Conservation (phyloP, 2,888 invertebrate genomes). For the Cistogaster globosa region DNA sequence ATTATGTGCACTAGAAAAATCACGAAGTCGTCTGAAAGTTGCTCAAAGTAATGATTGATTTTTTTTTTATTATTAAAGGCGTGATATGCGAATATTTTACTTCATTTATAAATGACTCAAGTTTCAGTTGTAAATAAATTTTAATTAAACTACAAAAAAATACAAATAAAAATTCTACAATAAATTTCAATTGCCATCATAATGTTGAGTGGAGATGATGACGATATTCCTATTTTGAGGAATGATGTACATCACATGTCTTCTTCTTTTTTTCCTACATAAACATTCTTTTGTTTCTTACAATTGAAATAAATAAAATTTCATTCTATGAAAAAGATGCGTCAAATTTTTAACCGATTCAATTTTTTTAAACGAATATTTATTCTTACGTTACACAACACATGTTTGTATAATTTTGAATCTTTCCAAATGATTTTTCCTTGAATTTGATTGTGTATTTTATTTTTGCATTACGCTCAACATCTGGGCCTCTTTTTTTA, state of each 20-base stretch:
- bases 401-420: neutral
- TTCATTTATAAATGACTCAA: neutral
- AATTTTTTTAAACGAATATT: slow-evolving; percentile 5
- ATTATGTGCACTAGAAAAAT: no score
- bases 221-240: slow-evolving; percentile 21
- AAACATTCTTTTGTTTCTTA: slow-evolving; percentile 13
- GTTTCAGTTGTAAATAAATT: neutral
- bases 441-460: slow-evolving; percentile 19
- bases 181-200: slow-evolving; percentile 14
- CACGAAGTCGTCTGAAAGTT: no score
- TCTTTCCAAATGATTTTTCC: slow-evolving; percentile 25
- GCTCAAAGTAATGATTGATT: no score
- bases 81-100: no score
- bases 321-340: slow-evolving; percentile 22
- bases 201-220: neutral
- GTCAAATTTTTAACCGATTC: slow-evolving; percentile 38
- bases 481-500: slow-evolving; percentile 6
- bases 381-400: neutral
- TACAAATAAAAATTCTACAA: slow-evolving; percentile 55
- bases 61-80: no score
- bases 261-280: neutral
- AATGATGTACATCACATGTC: neutral
- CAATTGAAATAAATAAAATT: slow-evolving; percentile 22
- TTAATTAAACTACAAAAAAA: slow-evolving; percentile 23
- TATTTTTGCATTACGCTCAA: neutral